These are phyloP conservation scores for Apotomis turbidana DNA, from an alignment of 2,888 invertebrate species.

Conservation along the genomic window DNA sequence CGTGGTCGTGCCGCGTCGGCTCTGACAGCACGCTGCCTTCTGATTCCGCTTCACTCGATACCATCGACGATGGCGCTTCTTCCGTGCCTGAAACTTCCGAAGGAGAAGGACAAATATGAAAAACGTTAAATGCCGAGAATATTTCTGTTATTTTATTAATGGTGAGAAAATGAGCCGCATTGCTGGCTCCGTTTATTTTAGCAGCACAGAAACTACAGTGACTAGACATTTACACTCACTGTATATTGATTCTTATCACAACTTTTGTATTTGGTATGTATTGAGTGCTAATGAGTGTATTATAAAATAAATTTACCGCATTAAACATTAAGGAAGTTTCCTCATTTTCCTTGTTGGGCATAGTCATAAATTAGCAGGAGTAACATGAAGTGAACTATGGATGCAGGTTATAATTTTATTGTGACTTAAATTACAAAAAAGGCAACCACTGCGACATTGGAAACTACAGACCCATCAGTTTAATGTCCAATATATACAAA, in stretches of 20 bases:
- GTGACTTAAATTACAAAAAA: constrained; percentile 45
- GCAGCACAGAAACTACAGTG: constrained; percentile 1
- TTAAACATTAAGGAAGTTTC: constrained; percentile 19
- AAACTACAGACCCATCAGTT: too few relatives aligned
- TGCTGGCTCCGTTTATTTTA: constrained; percentile 9
- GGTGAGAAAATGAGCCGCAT: neutral
- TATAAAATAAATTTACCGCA: constrained; percentile 10
- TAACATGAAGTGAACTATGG: neutral
- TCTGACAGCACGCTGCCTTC: constrained; percentile 73
- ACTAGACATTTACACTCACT: constrained; percentile 7
- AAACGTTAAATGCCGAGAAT: constrained; percentile 16
- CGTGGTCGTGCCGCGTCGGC: constrained; percentile 57
- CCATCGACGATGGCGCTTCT: constrained; percentile 78
- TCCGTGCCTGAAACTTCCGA: constrained; percentile 62
- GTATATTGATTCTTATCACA: constrained; percentile 2
- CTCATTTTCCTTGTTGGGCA: constrained; percentile 25
- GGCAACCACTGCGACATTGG: too few relatives aligned
- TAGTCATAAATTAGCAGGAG: neutral
- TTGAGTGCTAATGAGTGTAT: neutral
- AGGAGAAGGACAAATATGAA: constrained; percentile 17
- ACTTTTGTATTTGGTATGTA: neutral
- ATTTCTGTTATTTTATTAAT: constrained; percentile 13
- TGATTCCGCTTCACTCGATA: constrained; percentile 77
- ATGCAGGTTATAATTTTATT: neutral
- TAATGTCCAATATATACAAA: too few relatives aligned